Evolutionary conservation across 92 coral and sea anemone species (phyloP), one percentile per base, ranked within the genome.

Genomic region (Siderastrea siderea): DNA sequence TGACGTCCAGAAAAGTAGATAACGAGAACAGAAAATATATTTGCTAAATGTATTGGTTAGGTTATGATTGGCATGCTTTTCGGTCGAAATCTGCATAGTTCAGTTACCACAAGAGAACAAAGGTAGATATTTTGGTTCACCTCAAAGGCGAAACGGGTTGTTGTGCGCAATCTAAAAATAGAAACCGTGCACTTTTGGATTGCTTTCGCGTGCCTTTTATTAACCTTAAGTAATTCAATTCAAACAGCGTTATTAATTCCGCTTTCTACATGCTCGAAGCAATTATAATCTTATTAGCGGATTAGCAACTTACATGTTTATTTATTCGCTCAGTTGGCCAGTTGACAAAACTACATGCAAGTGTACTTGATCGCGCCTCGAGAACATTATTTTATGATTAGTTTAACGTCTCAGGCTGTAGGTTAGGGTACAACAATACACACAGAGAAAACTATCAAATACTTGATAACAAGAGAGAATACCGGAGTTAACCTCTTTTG

Each of bases 101-200:
- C 58, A 78, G 86, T 82, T 82, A 82, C 86, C 78, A 82, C 55
- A 16, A 14, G 51, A 4, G 9, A 82, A 82, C 78, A 70, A 70
- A 82, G 57, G 45, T 5, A 3, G 51, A 15, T 6, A 5, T 51
- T 66, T 80, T 26, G 12, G 47, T 66, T 67, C 3, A 70, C 54
- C 51, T 43, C 4, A 14, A 45, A 15, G 68, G 43, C 8, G 15
- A 65, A 5, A 1, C 12, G 19, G 53, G 6, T 70, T 44, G 6
- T 38, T 67, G 48, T 9, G 6, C 48, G 12, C 13, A 43, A 47
- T 67, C 71, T 44, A 44, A 26, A 67, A 67, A 38, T 10, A 8
- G 43, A 67, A 43, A 1, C 7, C 1, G 19, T 15, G 16, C 47
- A 0, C 48, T 6, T 5, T 6, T 38, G 7, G 6, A 5, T 7